These are phyloP conservation scores for Ephydatia muelleri DNA, from an alignment of 37 sponge, comb jelly and placozoan species.

Conservation along the genomic window DNA sequence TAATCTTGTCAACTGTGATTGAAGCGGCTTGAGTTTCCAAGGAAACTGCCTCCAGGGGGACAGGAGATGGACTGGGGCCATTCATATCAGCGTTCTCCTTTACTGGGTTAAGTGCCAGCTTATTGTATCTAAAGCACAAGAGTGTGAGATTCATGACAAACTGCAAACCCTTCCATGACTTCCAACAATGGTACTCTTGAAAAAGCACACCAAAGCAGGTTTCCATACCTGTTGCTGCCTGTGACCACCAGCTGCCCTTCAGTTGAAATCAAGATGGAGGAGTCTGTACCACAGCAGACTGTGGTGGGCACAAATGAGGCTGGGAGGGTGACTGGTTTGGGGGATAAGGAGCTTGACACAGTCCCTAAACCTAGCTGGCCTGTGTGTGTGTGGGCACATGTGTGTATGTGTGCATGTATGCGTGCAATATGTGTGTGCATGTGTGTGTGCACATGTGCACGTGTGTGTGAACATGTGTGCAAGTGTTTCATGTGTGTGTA, in stretches of 20 bases:
- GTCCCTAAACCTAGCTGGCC: constrained; percentile 67
- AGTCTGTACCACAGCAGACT: constrained; percentile 76
- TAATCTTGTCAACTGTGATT: constrained; percentile 9
- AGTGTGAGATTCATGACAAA: neutral
- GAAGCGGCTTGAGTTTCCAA: neutral
- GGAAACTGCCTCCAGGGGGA: neutral
- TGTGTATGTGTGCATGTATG: constrained; percentile 17
- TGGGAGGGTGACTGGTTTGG: constrained; percentile 35
- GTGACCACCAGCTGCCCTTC: constrained; percentile 62
- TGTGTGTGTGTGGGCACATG: neutral
- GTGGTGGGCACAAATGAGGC: neutral
- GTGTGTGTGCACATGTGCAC: neutral
- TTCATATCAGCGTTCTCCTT: no score
- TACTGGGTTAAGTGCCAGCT: constrained; percentile 32
- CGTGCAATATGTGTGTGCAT: constrained; percentile 18
- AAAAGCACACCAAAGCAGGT: neutral
- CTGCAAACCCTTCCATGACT: neutral
- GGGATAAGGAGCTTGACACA: neutral
- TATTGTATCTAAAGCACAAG: constrained; percentile 33
- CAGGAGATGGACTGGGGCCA: neutral
- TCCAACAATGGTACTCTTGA: neutral
- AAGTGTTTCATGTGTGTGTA: neutral
- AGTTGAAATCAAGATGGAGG: constrained; percentile 50
- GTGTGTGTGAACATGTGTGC: neutral
- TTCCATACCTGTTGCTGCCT: constrained; percentile 75